phyloP scores from a whole-genome alignment of 2,888 invertebrate genomes.

The Eumerus sabulonum region DNA sequence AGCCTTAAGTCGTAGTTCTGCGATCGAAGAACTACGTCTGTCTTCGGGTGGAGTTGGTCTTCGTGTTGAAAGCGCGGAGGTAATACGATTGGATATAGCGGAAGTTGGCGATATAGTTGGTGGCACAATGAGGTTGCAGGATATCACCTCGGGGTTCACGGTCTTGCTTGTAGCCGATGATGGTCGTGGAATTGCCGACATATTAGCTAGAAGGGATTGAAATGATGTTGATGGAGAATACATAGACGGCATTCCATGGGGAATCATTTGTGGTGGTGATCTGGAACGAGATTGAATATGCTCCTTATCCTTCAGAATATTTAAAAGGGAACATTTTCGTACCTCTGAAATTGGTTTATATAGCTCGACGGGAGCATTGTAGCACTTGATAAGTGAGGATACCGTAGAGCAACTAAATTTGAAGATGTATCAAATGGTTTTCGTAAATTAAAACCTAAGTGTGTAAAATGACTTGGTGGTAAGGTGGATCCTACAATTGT shows the following conservation, averaged over 20 bases:
- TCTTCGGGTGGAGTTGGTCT: conserved; percentile 85
- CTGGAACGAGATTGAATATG: conserved; percentile 79
- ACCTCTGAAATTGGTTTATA: conserved; percentile 81
- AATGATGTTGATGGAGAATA: conserved; percentile 85
- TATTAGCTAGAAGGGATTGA: conserved; percentile 86
- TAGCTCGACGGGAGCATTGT: conserved; percentile 82
- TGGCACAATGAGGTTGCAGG: conserved; percentile 73
- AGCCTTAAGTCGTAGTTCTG: conserved; percentile 91
- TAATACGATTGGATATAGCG: conserved; percentile 71
- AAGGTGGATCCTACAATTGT: conserved; percentile 87
- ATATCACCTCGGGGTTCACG: conserved; percentile 42
- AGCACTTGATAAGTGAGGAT: conserved; percentile 81
- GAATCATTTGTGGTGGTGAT: conserved; percentile 83
- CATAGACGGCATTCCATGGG: conserved; percentile 82
- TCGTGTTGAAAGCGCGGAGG: conserved; percentile 70
- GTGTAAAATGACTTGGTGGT: conserved; percentile 88
- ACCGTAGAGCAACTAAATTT: conserved; percentile 86
- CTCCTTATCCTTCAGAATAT: not conserved
- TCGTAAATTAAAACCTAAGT: conserved; percentile 87
- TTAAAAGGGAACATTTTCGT: not conserved
- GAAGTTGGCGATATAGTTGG: conserved; percentile 76
- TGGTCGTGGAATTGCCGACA: conserved; percentile 82
- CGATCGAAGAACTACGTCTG: conserved; percentile 91
- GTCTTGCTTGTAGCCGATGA: conserved; percentile 38
- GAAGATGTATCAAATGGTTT: conserved; percentile 85